phyloP scores from a whole-genome alignment of 2,888 invertebrate genomes.

The Autographa gamma region DNA sequence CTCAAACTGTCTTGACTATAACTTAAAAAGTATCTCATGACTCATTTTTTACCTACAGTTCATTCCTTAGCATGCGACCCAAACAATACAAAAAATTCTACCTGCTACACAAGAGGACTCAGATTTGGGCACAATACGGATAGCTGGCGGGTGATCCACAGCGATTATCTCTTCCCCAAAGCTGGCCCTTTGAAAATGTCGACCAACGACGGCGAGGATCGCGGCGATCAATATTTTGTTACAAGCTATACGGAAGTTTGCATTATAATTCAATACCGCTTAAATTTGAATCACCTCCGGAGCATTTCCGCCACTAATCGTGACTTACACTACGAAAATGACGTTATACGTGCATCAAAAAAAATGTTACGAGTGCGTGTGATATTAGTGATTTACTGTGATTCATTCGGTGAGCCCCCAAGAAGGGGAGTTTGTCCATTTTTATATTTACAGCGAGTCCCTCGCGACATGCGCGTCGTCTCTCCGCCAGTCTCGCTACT shows the following conservation, averaged over 20 bases:
- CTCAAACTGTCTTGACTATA: conserved; percentile 22
- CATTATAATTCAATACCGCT: conserved; percentile 75
- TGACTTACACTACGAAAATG: conserved; percentile 57
- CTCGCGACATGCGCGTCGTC: conserved; percentile 88
- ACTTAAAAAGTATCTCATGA: conserved; percentile 51
- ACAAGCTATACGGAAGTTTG: conserved; percentile 79
- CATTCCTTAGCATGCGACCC: conserved; percentile 72
- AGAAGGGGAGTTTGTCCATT: conserved; percentile 88
- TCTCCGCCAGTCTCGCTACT: conserved; percentile 85
- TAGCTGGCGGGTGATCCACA: conserved; percentile 76
- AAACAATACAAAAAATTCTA: conserved; percentile 83
- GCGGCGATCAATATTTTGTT: conserved; percentile 86
- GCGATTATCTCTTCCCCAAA: conserved; percentile 77
- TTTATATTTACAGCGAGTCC: conserved; percentile 88
- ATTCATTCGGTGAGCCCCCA: conserved; percentile 86
- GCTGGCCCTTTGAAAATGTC: conserved; percentile 77
- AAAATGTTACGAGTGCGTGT: conserved; percentile 69
- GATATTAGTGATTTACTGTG: conserved; percentile 80
- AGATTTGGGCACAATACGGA: conserved; percentile 77
- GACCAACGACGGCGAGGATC: conserved; percentile 70
- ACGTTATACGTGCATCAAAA: conserved; percentile 67
- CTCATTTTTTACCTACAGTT: conserved; percentile 66
- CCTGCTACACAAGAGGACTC: conserved; percentile 79
- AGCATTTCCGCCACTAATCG: conserved; percentile 49
- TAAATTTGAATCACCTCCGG: conserved; percentile 73